Conservation (phyloP, 2,888 invertebrate species). For the Timema cristinae region DNA sequence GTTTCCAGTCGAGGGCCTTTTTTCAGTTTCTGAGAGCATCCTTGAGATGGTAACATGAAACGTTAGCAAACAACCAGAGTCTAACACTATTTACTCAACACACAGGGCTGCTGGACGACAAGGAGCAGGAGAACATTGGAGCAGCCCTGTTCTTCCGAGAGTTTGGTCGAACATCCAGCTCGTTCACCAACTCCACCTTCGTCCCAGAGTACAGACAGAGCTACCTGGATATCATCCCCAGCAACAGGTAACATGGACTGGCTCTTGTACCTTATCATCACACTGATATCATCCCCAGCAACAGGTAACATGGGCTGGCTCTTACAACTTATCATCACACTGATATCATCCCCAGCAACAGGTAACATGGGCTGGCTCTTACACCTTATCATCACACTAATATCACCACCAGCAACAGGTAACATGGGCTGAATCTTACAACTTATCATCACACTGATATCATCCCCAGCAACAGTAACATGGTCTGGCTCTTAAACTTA, state of each 20-base stretch:
- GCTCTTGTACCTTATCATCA: neutral
- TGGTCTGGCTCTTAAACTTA: neutral
- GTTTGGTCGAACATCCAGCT: constrained; percentile 73
- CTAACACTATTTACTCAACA: constrained; percentile 20
- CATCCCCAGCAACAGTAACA: constrained; percentile 60
- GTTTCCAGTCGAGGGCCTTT: too few species aligned
- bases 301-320: too few species aligned
- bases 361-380: constrained; percentile 42
- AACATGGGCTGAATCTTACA: too few species aligned
- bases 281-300: too few species aligned
- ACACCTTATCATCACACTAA: neutral
- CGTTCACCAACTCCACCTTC: constrained; percentile 75
- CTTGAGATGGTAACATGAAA: neutral
- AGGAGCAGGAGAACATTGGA: constrained; percentile 67
- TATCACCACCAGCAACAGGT: too few species aligned
- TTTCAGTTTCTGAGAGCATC: too few species aligned
- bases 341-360: constrained; percentile 69
- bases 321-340: constrained; percentile 41
- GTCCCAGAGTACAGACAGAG: constrained; percentile 67
- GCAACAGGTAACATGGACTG: constrained; percentile 53
- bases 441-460: constrained; percentile 54
- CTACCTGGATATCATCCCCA: constrained; percentile 67
- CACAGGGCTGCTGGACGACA: constrained; percentile 75
- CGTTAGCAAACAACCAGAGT: neutral
- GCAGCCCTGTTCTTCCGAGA: constrained; percentile 74